Percentiles rank a stretch among this genome's conserved stretches.
Conservation (phyloP, 1,140 invertebrate species). For the Dolichoris vasculosae region DNA sequence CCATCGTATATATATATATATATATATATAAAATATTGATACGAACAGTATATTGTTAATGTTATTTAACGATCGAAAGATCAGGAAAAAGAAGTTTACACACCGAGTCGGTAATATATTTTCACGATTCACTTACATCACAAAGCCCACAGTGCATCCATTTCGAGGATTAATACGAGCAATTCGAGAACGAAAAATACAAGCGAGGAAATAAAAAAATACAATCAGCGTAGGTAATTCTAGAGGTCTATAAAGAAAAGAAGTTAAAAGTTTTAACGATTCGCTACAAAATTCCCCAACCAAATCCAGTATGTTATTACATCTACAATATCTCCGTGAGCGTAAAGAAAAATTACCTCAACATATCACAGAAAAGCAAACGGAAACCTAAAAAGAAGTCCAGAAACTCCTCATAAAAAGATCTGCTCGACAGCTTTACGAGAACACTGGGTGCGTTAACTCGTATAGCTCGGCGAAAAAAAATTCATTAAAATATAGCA, state of each 20-base stretch:
- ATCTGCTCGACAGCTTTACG: not conserved
- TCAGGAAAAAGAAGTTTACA: not conserved
- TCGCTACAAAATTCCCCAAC: not conserved
- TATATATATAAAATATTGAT: not conserved
- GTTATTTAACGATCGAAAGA: not conserved
- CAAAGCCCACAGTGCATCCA: not conserved
- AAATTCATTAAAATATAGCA: constrained; percentile 10
- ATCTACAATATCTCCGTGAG: not conserved
- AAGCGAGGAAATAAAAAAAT: not conserved
- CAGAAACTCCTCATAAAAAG: not conserved
- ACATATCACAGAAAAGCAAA: not conserved
- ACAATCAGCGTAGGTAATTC: not conserved
- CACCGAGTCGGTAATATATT: not conserved
- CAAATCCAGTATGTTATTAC: not conserved
- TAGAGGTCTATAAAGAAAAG: not conserved
- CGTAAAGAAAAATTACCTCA: not conserved
- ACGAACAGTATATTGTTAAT: too few species aligned
- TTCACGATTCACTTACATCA: not conserved
- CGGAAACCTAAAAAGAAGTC: not conserved
- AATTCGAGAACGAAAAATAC: too few species aligned
- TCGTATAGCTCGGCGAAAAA: not conserved
- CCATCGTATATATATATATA: too few species aligned
- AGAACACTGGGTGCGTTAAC: not conserved
- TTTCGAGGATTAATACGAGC: not conserved
- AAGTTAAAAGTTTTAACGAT: not conserved